Base-by-base conservation (phyloP, 1,140 invertebrate genomes). In the Sitophilus oryzae region DNA sequence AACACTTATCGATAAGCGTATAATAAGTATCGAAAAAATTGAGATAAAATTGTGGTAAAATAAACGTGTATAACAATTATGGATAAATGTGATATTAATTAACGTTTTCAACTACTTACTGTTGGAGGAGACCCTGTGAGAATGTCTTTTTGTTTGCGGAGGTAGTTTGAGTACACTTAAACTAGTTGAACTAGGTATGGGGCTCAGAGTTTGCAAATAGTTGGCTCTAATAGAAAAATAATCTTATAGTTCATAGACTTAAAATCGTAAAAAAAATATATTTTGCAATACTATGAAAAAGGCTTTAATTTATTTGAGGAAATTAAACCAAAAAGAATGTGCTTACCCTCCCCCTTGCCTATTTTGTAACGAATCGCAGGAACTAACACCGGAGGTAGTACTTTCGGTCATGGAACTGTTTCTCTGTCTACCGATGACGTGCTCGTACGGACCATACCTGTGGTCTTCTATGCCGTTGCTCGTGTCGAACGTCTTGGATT, bases 121-220 rank as follows among this genome's bases (percentile, higher is more conserved):
- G 37, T 77, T 75, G n/a, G 75, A 72, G 3, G 77, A 79, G 21
- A 74, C 73, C 11, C 77, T 68, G 36, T 76, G 64, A 22, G 73
- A 72, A 6, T 73, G 59, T 41, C 72, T 64, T 10, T 73, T 66
- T 3, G 72, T 20, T 37, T 70, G 53, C 48, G 40, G 16, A n/a
- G 63, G 44, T 9, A 66, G 61, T 56, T 67, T 69, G 48, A 71
- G 62, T 37, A 70, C 72, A 41, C 69, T 64, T 52, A 82, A 67
- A 70, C 80, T 85, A 41, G 84, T 84, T 54, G 85, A 83, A 71
- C 87, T 90, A 0, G 86, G 85, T 64, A 90, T 87, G 1, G 88
- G 88, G 73, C 87, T 90, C n/a, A 90, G 73, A 10, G 84, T 88
- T 64, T 82, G 77, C 54, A 82, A 77, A 63, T 81, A 77, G 8